Conservation (phyloP, 2,113 vertebrate genomes). For the Cochlearius cochlearius region DNA sequence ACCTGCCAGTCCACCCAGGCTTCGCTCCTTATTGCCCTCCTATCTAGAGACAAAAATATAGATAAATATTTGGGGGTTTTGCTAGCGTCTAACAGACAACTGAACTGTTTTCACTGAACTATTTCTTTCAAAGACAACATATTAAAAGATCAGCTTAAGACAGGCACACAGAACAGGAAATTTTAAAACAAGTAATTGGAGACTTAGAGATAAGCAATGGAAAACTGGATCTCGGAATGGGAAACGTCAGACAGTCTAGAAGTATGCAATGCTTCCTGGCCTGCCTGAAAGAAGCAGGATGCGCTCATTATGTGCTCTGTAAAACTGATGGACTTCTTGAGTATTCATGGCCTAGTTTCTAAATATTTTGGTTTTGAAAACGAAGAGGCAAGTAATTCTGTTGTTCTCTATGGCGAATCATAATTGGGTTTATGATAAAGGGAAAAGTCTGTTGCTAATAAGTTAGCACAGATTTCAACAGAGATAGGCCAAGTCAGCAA, state of each 20-base stretch:
- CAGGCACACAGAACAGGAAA: constrained; percentile 4
- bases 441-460: not conserved
- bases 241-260: not conserved
- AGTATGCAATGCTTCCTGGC: constrained; percentile 9
- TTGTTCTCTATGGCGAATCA: not conserved
- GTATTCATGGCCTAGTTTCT: not conserved
- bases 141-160: not conserved
- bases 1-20: not conserved
- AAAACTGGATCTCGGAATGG: constrained; percentile 18
- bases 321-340: not conserved
- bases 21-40: not conserved
- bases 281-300: not conserved
- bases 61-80: fast-evolving
- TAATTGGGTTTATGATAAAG: not conserved
- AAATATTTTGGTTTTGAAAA: constrained; percentile 24
- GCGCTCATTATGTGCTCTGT: not conserved
- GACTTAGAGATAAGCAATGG: not conserved
- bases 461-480: not conserved
- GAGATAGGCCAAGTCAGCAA: not conserved
- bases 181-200: constrained; percentile 12
- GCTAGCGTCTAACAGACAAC: not conserved
- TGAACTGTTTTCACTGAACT: not conserved
- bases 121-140: not conserved
- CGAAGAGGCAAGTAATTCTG: not conserved
- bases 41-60: not conserved